Evolutionary conservation across 2,113 vertebrate species (phyloP).

Genomic region (Alaudala cheleensis): DNA sequence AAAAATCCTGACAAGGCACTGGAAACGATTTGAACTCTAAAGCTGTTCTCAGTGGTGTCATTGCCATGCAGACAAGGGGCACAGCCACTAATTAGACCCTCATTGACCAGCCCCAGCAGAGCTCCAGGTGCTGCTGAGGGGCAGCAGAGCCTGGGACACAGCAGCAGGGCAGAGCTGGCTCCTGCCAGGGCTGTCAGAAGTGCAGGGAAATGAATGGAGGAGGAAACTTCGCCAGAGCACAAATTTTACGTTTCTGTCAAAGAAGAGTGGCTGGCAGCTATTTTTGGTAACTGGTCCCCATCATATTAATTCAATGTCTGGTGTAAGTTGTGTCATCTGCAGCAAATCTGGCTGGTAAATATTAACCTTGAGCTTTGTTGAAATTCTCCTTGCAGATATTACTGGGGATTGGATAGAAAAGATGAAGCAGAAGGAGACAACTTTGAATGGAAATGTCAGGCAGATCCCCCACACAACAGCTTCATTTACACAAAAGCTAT

Average conservation of each 20-base stretch:
- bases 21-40: background rate
- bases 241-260: conserved; percentile 54
- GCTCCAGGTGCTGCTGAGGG: background rate
- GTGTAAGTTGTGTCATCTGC: conserved; percentile 61
- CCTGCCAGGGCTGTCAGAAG: background rate
- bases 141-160: background rate
- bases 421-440: conserved; percentile 20
- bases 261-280: conserved; percentile 54
- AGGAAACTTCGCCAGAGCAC: background rate
- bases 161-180: background rate
- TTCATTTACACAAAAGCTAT: background rate
- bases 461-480: background rate
- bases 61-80: background rate
- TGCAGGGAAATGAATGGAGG: background rate
- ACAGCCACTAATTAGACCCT: background rate
- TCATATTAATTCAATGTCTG: conserved; percentile 60
- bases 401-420: conserved; percentile 1
- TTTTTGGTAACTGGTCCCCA: conserved; percentile 51
- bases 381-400: conserved; percentile 66
- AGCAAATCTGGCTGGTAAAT: conserved; percentile 66
- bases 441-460: background rate
- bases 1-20: background rate
- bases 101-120: accelerated
- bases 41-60: background rate
- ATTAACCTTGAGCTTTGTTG: conserved; percentile 69